A percentile compares a stretch with the other conserved stretches of the same genome.
Evolutionary conservation across 1,140 invertebrate genomes (phyloP).

Genomic region (Lasaia peninsularis): DNA sequence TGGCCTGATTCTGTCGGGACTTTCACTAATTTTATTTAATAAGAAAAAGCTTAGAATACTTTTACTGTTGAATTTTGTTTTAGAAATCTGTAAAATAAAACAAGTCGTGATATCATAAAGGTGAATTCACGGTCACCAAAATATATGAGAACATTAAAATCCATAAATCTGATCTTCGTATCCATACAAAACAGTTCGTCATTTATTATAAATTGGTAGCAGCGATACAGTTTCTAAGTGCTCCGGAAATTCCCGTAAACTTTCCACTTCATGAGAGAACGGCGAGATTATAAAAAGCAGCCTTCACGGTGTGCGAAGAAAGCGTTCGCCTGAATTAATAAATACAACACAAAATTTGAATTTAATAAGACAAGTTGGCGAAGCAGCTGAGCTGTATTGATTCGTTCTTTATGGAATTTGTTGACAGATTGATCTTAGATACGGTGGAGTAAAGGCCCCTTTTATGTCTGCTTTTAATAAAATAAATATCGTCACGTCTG

Average conservation of each 20-base stretch:
- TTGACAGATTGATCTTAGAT: slow-evolving; percentile 29
- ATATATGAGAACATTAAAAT: no score
- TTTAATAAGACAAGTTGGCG: slow-evolving; percentile 77
- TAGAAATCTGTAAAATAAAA: no score
- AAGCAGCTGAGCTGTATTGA: slow-evolving; percentile 68
- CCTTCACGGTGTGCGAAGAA: slow-evolving; percentile 50
- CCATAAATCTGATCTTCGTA: slow-evolving; percentile 4
- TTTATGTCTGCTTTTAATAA: no score
- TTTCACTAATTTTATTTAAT: no score
- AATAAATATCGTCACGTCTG: no score
- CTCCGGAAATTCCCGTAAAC: slow-evolving; percentile 42
- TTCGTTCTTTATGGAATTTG: slow-evolving; percentile 50
- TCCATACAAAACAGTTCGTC: slow-evolving; percentile 6
- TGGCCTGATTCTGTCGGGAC: no score
- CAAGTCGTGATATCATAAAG: no score
- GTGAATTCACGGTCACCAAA: no score
- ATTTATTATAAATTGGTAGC: slow-evolving; percentile 19
- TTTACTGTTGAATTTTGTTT: no score
- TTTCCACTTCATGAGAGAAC: slow-evolving; percentile 36
- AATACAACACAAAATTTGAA: slow-evolving; percentile 78
- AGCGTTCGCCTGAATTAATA: slow-evolving; percentile 74
- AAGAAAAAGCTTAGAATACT: no score
- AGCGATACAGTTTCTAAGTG: slow-evolving; percentile 35
- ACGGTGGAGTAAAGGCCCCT: no score
- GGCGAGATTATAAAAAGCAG: slow-evolving; percentile 67